Base-by-base conservation (phyloP, 2,797 vertebrate genomes). In the Tokudaia muenninki region DNA sequence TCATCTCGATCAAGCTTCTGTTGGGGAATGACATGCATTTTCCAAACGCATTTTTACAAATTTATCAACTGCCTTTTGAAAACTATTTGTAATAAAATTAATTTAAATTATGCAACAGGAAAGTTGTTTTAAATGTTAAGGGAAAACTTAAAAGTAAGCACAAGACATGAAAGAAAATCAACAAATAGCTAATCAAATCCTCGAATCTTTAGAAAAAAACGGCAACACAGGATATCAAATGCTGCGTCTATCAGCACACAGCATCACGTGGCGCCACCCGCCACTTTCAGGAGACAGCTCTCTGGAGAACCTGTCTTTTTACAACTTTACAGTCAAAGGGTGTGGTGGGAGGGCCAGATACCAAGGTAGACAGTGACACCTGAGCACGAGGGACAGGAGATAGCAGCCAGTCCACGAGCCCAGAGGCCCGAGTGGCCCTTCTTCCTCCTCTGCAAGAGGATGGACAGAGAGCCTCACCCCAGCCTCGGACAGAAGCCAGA, bases 51-150 rank as follows among this genome's bases (percentile, higher is more conserved):
- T 74, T 44, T 72, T 55, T 31, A 83, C 11, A 74, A 50, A 50
- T 44, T 37, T 65, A 21, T 31, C 29, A 52, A 82, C 1, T 14
- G 22, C 65, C 67, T 55, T 77, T 55, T 78, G 59, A 82, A 55
- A 61, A 57, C 67, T 1, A 52, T 1, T 41, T 34, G 22, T 10
- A 44, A 61, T 6, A 22, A 88, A n/a, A 14, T 24, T 50, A 55
- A n/a, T 9, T 87, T 77, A 63, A 72, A 87, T 37, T 11, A 47
- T 1, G 17, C 4, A 59, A n/a, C 21, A 86, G 3, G 3, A 37
- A 87, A 72, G 16, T 7, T 70, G 14, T 59, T 84, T 21, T 70
- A 78, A 79, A 74, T 91, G n/a, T 87, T n/a, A 93, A 80, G 31
- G 22, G 52, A 70, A 70, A 91, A 79, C 5, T 37, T 78, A 41